A percentile compares a stretch with the other conserved stretches of the same genome.
Conservation (phyloP, 2,113 vertebrate species). For the Lota lota region DNA sequence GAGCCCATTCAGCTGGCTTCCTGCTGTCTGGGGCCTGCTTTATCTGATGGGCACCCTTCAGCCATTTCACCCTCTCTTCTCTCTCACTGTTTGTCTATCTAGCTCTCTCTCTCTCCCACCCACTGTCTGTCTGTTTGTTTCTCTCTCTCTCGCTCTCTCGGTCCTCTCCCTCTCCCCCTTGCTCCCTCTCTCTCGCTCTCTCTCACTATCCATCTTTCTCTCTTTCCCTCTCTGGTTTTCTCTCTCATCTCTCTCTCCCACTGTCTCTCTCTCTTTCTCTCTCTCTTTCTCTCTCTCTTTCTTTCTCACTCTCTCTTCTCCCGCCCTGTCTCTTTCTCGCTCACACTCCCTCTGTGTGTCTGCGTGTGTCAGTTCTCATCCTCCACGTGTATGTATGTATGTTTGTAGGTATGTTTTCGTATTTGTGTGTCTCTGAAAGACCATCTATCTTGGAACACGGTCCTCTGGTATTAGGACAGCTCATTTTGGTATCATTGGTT, state of each 20-base stretch:
- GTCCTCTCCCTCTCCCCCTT: too few species aligned
- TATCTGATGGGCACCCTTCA: constrained; percentile 56
- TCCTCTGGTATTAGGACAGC: constrained; percentile 15
- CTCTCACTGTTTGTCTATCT: too few species aligned
- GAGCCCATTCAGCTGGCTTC: constrained; percentile 59
- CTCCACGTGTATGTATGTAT: not conserved
- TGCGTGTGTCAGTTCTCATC: not conserved
- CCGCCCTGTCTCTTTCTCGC: too few species aligned
- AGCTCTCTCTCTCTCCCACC: too few species aligned
- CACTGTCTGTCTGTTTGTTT: too few species aligned
- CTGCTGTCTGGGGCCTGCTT: constrained; percentile 43
- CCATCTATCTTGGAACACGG: constrained; percentile 9
- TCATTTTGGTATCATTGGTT: constrained; percentile 43
- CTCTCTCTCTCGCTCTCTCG: too few species aligned
- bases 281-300: too few species aligned
- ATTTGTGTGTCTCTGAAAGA: not conserved
- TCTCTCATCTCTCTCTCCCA: too few species aligned
- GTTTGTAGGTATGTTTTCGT: not conserved
- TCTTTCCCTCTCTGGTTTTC: too few species aligned
- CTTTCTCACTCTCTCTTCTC: not conserved
- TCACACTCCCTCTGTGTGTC: not conserved
- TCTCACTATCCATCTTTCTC: too few species aligned
- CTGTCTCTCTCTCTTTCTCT: too few species aligned
- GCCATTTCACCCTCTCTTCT: not conserved
- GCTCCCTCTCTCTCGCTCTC: too few species aligned